Evolutionary conservation across 2,113 vertebrate genomes (phyloP), one percentile per base, ranked within the genome.

Genomic region (Atlantisia rogersi): DNA sequence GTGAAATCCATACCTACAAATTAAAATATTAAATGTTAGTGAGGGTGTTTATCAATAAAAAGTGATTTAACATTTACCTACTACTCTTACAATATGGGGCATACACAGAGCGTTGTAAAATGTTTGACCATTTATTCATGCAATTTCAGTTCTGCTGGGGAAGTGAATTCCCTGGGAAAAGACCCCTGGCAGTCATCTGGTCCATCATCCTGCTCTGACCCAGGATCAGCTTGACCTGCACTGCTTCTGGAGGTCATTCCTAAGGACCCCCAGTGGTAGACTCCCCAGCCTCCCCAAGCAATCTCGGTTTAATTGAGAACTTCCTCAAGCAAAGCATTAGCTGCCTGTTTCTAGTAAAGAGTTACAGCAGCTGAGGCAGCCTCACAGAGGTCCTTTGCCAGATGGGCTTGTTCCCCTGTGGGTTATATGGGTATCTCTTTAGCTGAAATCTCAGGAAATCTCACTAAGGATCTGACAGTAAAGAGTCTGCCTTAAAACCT

Each of bases 11-110:
- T 62, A 67, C 26, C 68, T 83, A 83, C 10, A 52, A 31, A 73
- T 96, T 82, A 88, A 94, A 96, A 84, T 69, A 92, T 48, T 64
- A 81, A 67, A 60, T 60, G 44, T 60, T 77, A 78, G 17, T 70
- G 53, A 15, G 35, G 91, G 62, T 73, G 88, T 71, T 46, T 69
- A 75, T 91, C 53, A 85, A 68, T 82, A 94, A 48, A 87, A 83
- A 56, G 53, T 76, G 52, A 86, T 94, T 78, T 75, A 92, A 73
- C 52, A 26, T 26, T 88, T 71, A 76, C 40, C 48, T 90, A 40
- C 69, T 62, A 52, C n/a, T 59, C 46, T 67, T 77, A 16, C 8
- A 44, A 79, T 83, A 83, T 2, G 2, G 60, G 48, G 32, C 37
- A 68, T 15, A 48, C 39, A 74, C 31, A 60, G 4, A 10, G 35